These are phyloP conservation scores for Heliconius ismenius DNA, from an alignment of 2,888 invertebrate genomes.

Conservation along the genomic window DNA sequence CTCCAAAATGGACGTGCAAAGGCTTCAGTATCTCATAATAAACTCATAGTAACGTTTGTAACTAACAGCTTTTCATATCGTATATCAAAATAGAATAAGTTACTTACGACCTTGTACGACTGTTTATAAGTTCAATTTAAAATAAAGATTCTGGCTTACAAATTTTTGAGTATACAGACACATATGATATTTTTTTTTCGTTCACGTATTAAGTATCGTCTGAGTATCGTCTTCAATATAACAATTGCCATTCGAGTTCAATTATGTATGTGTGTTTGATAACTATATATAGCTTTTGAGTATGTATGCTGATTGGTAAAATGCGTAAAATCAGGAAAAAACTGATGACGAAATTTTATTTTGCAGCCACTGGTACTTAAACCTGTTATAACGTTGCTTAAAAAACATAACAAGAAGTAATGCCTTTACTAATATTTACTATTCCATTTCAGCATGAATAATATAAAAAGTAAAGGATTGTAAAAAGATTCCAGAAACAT, in stretches of 20 bases:
- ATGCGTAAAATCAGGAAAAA: neutral
- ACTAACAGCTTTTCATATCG: conserved; percentile 22
- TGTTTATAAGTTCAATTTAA: neutral
- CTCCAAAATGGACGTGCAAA: conserved; percentile 56
- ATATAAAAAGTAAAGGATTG: conserved; percentile 52
- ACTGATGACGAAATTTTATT: neutral
- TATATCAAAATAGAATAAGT: neutral
- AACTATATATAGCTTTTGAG: neutral
- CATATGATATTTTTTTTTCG: neutral
- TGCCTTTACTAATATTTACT: conserved; percentile 18
- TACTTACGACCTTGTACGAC: neutral
- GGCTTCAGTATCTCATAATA: conserved; percentile 68
- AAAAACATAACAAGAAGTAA: neutral
- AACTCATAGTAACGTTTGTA: conserved; percentile 47
- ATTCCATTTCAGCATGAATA: conserved; percentile 27
- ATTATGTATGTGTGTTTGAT: neutral
- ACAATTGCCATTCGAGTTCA: no score
- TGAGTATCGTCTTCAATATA: neutral
- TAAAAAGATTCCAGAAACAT: conserved; percentile 64
- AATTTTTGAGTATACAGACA: neutral
- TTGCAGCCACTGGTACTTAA: neutral
- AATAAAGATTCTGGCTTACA: neutral
- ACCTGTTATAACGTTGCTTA: neutral
- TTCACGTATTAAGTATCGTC: neutral
- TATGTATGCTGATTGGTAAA: neutral